Evolutionary conservation across 2,113 vertebrate genomes (phyloP), one percentile per base, ranked within the genome.

Genomic region (mouse (Mus musculus)): DNA sequence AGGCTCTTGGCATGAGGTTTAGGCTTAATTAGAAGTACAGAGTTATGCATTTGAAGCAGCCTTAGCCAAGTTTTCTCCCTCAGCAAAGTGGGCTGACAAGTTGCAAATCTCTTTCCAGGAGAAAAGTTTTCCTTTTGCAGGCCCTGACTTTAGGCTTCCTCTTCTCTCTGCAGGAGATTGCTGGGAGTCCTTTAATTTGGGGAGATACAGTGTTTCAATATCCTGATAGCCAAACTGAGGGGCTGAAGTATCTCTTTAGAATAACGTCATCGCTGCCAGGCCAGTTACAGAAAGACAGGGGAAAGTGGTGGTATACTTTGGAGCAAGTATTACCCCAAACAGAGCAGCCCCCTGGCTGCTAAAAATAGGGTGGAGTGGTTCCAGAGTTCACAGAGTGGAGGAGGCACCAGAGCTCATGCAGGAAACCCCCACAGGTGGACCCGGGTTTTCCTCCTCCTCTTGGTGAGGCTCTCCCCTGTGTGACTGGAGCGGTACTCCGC

Each of bases 401-500:
- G 42, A 59, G 67, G 33, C 7, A 4, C 33, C 46, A 78, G 84
- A 88, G 63, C 5, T 1, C 4, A 11, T 3, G 1, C 0, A 0
- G 9, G 17, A 46, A 52, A 1, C 22, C 36, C 1, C 7, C 14
- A 39, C 3, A 2, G 3, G 52, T 42, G 24, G 6, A 19, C 0
- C 12, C 0, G 0, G 75, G 33, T 30, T 88, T 72, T 33, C 87
- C 42, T 33, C 56, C 42, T 80, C 14, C n/a, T 33, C 10, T 8
- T 7, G 3, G 1, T 3, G 19, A 59, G 46, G 9, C 11, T 61
- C 19, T 39, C 72, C 26, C 36, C 11, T 0, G 2, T 26, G 30
- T 75, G 72, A 61, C 26, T 7, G 85, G 65, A 30, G n/a, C 1
- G 4, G 8, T 8, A 0, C 4, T 20, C 49, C 46, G 24, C 61